A percentile compares a stretch with the other conserved stretches of the same genome.
These are phyloP conservation scores for Myotis brandtii DNA, from an alignment of 2,113 vertebrate genomes.

Conservation along the genomic window DNA sequence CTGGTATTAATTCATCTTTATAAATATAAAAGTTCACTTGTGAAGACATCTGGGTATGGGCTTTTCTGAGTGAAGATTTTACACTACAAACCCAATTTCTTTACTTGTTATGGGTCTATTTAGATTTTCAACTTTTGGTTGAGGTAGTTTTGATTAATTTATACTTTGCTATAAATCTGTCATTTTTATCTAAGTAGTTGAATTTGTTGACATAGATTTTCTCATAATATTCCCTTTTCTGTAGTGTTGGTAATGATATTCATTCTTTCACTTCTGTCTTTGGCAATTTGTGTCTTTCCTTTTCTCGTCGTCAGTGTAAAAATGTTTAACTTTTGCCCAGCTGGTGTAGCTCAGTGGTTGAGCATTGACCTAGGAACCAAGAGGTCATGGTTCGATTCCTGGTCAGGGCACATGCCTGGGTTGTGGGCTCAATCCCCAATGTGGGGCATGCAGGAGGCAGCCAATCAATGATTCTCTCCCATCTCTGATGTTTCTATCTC, in stretches of 20 bases:
- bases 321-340: too few relatives aligned
- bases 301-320: neutral
- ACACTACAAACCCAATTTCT: neutral
- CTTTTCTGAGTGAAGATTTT: neutral
- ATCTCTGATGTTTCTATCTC: too few relatives aligned
- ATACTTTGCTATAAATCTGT: neutral
- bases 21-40: neutral
- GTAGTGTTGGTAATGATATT: neutral
- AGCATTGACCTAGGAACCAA: too few relatives aligned
- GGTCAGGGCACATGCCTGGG: too few relatives aligned
- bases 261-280: neutral
- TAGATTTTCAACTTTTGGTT: slow-evolving; percentile 4
- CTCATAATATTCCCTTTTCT: neutral
- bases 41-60: neutral
- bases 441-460: too few relatives aligned
- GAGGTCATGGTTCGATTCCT: too few relatives aligned
- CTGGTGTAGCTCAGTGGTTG: too few relatives aligned
- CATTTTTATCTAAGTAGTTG: neutral
- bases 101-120: neutral
- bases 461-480: too few relatives aligned
- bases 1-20: neutral
- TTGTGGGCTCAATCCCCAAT: too few relatives aligned
- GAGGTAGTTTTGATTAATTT: neutral
- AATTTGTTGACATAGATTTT: neutral
- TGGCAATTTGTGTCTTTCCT: neutral